Base-by-base conservation (phyloP, 1,140 invertebrate genomes). In the Drosophila tropicalis region DNA sequence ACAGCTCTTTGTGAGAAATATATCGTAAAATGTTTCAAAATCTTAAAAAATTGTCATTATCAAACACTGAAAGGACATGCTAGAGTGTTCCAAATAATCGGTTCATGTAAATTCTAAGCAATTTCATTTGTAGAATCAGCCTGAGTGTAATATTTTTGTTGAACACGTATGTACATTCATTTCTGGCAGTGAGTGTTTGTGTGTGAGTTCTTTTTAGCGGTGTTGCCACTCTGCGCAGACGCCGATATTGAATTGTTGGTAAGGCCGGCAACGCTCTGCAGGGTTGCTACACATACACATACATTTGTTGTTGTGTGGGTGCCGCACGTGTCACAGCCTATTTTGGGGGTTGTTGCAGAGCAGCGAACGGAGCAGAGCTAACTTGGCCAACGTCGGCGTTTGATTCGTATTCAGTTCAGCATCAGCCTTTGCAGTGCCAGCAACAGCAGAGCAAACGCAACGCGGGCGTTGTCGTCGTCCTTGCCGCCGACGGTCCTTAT, bases 351-450 rank as follows among this genome's bases (percentile, higher is more conserved):
- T 71, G 78, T 41, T 67, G 34, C 41, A 39, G 15, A 29, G 19
- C 9, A 29, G 44, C 15, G 32, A 34, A 10, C 34, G 36, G 25
- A 57, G 44, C 34, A 64, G 51, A 86, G 82, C 56, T 72, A 65
- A 86, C 83, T 82, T 86, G 79, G 83, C 58, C 67, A 77, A 72
- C 58, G 76, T 36, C 47, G 55, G 67, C 68, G 64, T 55, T 62
- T 73, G 54, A 64, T 65, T 62, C 41, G 64, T n/a, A 34, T 76
- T 78, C 57, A 86, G 83, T 86, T 86, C 83, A 86, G 83, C 83
- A 86, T 85, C 79, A 86, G 75, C 85, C 72, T 73, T 82, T 77
- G 76, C 83, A 72, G 74, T 72, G 70, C 40, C 71, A 75, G 71
- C 74, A 81, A 67, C 82, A 39, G 44, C 44, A 51, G 44, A 68